Conservation (phyloP, 2,113 vertebrate species). For the Irena cyanogastra region DNA sequence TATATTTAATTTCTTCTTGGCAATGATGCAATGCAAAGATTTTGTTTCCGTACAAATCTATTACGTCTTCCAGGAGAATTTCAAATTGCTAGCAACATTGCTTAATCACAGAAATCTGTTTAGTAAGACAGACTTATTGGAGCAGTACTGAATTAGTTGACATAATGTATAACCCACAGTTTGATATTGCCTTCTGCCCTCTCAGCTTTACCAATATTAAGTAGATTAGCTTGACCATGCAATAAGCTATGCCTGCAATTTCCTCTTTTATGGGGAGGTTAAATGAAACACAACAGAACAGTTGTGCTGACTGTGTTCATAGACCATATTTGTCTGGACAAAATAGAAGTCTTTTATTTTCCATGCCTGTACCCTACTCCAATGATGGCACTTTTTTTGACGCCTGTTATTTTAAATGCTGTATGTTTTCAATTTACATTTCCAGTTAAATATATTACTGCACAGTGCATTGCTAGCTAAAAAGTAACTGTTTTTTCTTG, state of each 20-base stretch:
- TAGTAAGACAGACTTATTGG: not conserved
- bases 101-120: not conserved
- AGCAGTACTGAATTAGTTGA: not conserved
- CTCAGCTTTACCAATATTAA: constrained; percentile 3
- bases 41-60: not conserved
- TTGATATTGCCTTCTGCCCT: not conserved
- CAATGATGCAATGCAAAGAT: not conserved
- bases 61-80: not conserved
- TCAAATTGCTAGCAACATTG: not conserved
- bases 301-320: not conserved
- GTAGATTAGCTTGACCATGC: not conserved
- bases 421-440: not conserved
- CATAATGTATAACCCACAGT: not conserved
- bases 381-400: not conserved
- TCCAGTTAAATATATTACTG: not conserved
- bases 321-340: not conserved
- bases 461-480: not conserved
- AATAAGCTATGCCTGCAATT: not conserved
- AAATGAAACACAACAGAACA: not conserved
- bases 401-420: not conserved
- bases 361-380: not conserved
- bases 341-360: not conserved
- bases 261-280: not conserved
- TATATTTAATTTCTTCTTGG: not conserved
- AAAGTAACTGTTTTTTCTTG: not conserved